Base-by-base conservation (phyloP, 2,797 vertebrate species). In the Sebastes umbrosus region DNA sequence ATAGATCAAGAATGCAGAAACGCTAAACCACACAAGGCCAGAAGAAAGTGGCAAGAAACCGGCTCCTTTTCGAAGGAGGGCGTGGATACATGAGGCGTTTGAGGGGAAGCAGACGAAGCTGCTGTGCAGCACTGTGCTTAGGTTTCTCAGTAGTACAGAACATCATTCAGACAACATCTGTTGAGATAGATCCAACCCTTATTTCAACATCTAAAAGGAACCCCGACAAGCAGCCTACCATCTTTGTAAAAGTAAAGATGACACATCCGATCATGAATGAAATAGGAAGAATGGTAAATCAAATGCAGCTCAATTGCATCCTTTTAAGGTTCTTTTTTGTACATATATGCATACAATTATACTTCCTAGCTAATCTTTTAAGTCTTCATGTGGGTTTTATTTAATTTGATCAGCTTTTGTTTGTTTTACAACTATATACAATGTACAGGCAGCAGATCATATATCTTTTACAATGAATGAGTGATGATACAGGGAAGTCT, bases 371-470 rank as follows among this genome's bases (percentile, higher is more conserved):
- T 95, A 94, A 94, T 94, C 89, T 90, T 89, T 93, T 87, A 89
- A 85, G 83, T 94, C 92, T 94, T 95, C 88, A 92, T 88, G 91
- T 93, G 90, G 88, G 91, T 92, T 95, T 95, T 93, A 96, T 94
- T 96, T 96, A 91, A 93, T 95, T 94, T 93, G 92, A 95, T 95
- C 94, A 93, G 91, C 90, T 93, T 87, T 92, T 54, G 89, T 91
- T 93, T 92, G 90, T 95, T 96, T 96, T 96, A 96, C 95, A 97
- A 95, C 93, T 96, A 96, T 97, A 95, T 96, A 96, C 96, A 97
- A 96, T 96, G 94, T 96, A 97, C 96, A 97, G 94, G 95, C 93
- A 96, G 95, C 95, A 95, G 95, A 95, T 94, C 91, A 94, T 94
- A 95, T 93, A 95, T 92, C 93, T 94, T 94, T 95, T 92, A 94